A percentile compares a stretch with the other conserved stretches of the same genome.
Evolutionary conservation across 2,888 invertebrate species (phyloP).

Genomic region (Glomeris marginata): DNA sequence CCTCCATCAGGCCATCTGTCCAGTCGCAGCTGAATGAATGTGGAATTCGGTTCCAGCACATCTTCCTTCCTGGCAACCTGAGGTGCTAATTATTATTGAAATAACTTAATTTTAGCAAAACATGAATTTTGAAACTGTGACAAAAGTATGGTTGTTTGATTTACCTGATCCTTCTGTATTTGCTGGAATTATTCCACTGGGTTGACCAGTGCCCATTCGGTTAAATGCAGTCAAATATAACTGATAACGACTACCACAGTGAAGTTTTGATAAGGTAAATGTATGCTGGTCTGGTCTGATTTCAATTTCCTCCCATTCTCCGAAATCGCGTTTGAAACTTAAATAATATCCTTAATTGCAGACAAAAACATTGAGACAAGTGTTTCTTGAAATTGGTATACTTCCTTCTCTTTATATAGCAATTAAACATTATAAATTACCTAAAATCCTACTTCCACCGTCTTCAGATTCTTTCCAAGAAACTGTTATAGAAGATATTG

Average conservation of each 20-base stretch:
- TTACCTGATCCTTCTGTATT: constrained; percentile 14
- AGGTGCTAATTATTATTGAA: constrained; percentile 36
- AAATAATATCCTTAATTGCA: constrained; percentile 12
- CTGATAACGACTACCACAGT: constrained; percentile 15
- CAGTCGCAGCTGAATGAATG: constrained; percentile 60
- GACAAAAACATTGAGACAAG: not conserved
- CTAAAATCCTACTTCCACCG: constrained; percentile 14
- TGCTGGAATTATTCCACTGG: constrained; percentile 12
- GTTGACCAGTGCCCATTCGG: constrained; percentile 14
- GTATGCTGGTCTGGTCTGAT: constrained; percentile 10
- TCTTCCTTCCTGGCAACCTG: constrained; percentile 57
- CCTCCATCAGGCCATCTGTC: constrained; percentile 74
- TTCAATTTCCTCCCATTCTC: constrained; percentile 15
- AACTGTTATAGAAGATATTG: constrained; percentile 12
- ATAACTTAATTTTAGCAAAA: not conserved
- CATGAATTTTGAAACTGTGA: not conserved
- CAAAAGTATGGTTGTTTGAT: not conserved
- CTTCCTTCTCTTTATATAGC: not conserved
- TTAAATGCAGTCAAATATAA: constrained; percentile 14
- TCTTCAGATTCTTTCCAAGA: constrained; percentile 15
- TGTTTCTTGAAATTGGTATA: not conserved
- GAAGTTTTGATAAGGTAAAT: constrained; percentile 12
- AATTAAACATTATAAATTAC: constrained; percentile 2
- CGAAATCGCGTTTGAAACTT: constrained; percentile 15
- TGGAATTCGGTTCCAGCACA: constrained; percentile 58